Evolutionary conservation across 2,797 vertebrate genomes (phyloP), one percentile per base, ranked within the genome.

Genomic region (Typhlichthys subterraneus): DNA sequence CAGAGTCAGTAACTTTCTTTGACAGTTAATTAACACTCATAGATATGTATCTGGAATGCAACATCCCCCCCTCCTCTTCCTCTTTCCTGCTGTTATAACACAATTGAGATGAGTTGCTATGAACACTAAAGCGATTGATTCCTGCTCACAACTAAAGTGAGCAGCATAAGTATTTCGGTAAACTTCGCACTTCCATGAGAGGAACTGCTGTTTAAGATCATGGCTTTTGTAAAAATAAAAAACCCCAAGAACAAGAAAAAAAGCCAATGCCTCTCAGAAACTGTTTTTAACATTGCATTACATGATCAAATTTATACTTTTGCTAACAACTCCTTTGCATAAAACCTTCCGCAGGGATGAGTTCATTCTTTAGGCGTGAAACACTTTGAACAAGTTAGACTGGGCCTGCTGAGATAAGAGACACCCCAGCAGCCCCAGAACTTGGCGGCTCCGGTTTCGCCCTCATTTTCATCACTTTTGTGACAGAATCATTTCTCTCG

Each of bases 381-480:
- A 45, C 38, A 45, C 14, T 45, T 13, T 47, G 56, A 58, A 13
- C 45, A 11, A 58, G 23, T 45, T 38, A 67, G 59, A 55, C 13
- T 4, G 47, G 46, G 13, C 69, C 63, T 67, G 76, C 54, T 58
- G 48, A 65, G 73, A 76, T 59, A 49, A 80, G 55, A 75, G 61
- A 2, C 63, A 51, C 65, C 59, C 47, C 59, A 54, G 63, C 33
- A 0, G n/a, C 14, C 17, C 51, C 46, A 59, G 68, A 15, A 15
- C 57, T 54, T 69, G 68, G 70, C 67, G 2, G 51, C 70, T 69
- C 54, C 57, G 53, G 62, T 75, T 29, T 78, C 63, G 0, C 66
- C 14, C 70, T 61, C 31, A 51, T 79, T 79, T 77, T 80, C 65
- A 73, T 82, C 72, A 57, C 65, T 78, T 63, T 66, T 65, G 9